phyloP scores from a whole-genome alignment of 2,113 vertebrate species.

The Muntiacus muntjak region DNA sequence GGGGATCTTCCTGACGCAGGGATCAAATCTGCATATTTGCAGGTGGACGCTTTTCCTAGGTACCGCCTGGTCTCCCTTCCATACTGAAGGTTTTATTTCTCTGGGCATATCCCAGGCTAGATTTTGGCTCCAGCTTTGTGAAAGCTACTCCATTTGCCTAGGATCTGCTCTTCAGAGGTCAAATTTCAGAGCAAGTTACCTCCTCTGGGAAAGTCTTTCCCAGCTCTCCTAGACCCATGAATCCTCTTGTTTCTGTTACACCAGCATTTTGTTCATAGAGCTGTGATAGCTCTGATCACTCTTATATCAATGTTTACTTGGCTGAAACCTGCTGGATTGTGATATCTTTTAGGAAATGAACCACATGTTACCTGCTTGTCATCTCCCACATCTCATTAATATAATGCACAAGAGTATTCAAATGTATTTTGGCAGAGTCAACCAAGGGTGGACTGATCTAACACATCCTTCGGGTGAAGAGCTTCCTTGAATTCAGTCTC shows the following conservation, averaged over 20 bases:
- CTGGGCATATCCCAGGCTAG: background rate
- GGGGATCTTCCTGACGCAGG: background rate
- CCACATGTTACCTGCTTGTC: background rate
- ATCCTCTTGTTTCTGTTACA: background rate
- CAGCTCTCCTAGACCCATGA: fast-evolving
- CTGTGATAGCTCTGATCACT: background rate
- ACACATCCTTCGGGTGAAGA: background rate
- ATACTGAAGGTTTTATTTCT: background rate
- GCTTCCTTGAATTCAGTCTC: background rate
- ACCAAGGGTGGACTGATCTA: background rate
- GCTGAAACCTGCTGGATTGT: background rate
- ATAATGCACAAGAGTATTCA: background rate
- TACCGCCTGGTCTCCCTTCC: background rate
- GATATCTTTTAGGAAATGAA: background rate
- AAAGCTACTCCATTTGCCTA: background rate
- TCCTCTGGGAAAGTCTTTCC: background rate
- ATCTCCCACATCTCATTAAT: background rate
- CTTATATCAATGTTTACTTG: background rate
- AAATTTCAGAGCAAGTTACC: background rate
- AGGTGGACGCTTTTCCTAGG: background rate
- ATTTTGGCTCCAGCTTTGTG: background rate
- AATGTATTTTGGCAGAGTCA: background rate
- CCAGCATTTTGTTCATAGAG: background rate
- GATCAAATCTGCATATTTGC: background rate
- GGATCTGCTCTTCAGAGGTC: background rate